Conservation (phyloP, 1,140 invertebrate genomes). For the Drosophila nasuta region DNA sequence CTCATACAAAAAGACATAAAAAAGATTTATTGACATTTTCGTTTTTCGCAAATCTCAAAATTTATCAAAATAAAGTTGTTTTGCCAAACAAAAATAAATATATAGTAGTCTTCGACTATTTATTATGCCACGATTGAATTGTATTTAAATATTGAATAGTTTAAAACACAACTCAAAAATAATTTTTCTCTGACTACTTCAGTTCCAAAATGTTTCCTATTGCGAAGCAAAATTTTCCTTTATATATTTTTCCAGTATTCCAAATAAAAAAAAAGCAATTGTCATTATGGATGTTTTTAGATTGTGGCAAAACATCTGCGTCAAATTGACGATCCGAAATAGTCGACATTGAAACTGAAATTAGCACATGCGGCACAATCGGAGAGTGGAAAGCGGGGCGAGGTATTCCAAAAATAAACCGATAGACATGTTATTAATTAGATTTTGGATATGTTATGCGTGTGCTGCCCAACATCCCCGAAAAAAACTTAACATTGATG, state of each 20-base stretch:
- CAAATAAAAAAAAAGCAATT: conserved; percentile 27
- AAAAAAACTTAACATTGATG: conserved; percentile 1
- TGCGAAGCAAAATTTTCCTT: not conserved
- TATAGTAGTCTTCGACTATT: not conserved
- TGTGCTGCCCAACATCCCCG: conserved; percentile 13
- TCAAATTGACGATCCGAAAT: conserved; percentile 52
- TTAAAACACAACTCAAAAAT: no score
- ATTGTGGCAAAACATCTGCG: conserved; percentile 37
- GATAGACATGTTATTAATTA: conserved; percentile 70
- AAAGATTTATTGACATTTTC: not conserved
- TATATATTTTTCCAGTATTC: conserved; percentile 18
- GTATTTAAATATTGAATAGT: not conserved
- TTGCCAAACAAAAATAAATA: not conserved
- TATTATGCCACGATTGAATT: not conserved
- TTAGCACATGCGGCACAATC: conserved; percentile 46
- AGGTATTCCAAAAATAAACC: conserved; percentile 60
- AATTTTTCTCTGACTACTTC: not conserved
- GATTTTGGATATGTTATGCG: conserved; percentile 70
- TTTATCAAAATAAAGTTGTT: not conserved
- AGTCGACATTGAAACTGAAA: conserved; percentile 72
- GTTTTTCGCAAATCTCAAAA: not conserved
- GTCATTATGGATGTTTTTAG: conserved; percentile 30
- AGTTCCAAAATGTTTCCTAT: not conserved
- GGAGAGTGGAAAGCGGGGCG: not conserved
- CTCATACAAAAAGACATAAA: not conserved